Base-by-base conservation (phyloP, 2,888 invertebrate genomes). In the Drosophila atroscutellata region DNA sequence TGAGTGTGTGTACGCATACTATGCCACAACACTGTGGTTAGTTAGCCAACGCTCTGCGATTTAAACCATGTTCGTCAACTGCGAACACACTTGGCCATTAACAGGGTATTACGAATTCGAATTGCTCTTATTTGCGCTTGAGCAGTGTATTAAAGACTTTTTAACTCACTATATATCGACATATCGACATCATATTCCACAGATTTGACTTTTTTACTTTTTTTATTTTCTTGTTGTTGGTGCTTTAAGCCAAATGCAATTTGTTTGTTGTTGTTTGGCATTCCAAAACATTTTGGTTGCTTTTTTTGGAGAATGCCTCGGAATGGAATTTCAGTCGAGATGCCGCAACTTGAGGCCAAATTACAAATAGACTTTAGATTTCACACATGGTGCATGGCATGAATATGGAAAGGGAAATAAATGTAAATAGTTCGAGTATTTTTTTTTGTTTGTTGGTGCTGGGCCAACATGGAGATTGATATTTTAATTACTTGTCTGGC, bases 401-500 rank as follows among this genome's bases (percentile, higher is more conserved):
- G 20, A 37, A 52, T 37, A 34, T 11, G 36, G 6, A 36, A 55
- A 47, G 15, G 36, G 6, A 36, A 55, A 18, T 49, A 28, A 20
- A 39, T 56, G 39, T 37, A 13, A 26, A 11, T n/a, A 37, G 45
- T 15, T 20, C 7, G 20, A 13, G 20, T 3, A 13, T 15, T n/a
- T 15, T 15, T n/a, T 15, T 2, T 47, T 28, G 15, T 56, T 45
- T 20, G 1, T 65, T 59, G 52, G 30, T 54, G 28, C 52, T 61
- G 58, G 36, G 34, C 42, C 30, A 47, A 15, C 26, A 20, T 15
- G 18, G 28, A 58, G 66, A 72, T 62, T 63, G 79, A 81, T 79
- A 66, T 71, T 70, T 81, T 81, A 84, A 84, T 81, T 71, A 77
- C 69, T 81, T 81, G 59, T 64, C 65, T 20, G 60, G 67, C 50